A percentile compares a stretch with the other conserved stretches of the same genome.
These are phyloP conservation scores for Macropis europaea DNA, from an alignment of 2,888 invertebrate species.

Conservation along the genomic window DNA sequence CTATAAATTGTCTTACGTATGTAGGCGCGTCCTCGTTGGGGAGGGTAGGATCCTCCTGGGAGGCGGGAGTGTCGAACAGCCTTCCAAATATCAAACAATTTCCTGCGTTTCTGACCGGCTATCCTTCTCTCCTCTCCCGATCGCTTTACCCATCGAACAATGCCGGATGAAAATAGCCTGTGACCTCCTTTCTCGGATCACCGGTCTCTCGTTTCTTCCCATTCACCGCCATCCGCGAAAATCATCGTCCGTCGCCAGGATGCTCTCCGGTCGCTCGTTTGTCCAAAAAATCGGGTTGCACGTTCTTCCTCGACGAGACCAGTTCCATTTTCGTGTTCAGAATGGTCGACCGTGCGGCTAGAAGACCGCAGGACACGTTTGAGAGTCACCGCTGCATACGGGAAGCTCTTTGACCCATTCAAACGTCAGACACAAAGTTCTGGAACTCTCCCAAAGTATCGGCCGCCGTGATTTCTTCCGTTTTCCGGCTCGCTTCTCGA, in stretches of 20 bases:
- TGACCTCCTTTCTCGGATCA: no score
- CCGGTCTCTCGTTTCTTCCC: no score
- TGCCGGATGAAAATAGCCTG: neutral
- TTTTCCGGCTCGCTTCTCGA: neutral
- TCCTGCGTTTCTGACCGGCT: neutral
- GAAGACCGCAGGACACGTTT: no score
- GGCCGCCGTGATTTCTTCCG: neutral
- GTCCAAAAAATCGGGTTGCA: no score
- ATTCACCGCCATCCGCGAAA: no score
- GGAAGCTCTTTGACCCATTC: neutral
- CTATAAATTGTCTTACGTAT: constrained; percentile 35
- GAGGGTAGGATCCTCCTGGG: neutral
- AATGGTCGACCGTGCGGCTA: no score
- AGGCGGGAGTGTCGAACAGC: neutral
- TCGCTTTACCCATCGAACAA: neutral
- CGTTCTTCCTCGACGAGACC: no score
- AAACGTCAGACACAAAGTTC: neutral
- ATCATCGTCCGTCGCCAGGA: no score
- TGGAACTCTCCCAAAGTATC: neutral
- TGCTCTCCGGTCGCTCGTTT: no score
- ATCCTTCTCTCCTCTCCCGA: neutral
- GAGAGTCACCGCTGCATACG: neutral
- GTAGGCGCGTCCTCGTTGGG: neutral
- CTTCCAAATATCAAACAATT: constrained; percentile 15
- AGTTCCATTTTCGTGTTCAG: no score